Conservation (phyloP, 1,140 invertebrate species). For the Drosophila arawakana region DNA sequence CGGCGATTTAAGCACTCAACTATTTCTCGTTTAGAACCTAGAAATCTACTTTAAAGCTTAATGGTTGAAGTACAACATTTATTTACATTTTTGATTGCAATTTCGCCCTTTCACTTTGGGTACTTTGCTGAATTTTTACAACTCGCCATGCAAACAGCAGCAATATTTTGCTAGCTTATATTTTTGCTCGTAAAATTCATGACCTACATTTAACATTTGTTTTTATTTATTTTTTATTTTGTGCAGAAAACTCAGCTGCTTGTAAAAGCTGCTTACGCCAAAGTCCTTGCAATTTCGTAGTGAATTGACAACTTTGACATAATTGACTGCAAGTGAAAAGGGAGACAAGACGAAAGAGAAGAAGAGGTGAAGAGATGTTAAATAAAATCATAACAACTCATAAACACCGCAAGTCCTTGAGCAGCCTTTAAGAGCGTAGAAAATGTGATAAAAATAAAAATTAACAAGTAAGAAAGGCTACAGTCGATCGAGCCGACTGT, state of each 20-base stretch:
- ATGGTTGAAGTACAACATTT: neutral
- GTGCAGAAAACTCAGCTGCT: constrained; percentile 20
- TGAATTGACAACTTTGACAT: constrained; percentile 82
- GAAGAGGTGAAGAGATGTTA: constrained; percentile 23
- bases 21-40: too few relatives aligned
- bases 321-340: constrained; percentile 70
- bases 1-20: too few relatives aligned
- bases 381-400: constrained; percentile 74
- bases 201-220: constrained; percentile 74
- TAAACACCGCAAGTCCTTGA: constrained; percentile 76
- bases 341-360: constrained; percentile 5
- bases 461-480: too few relatives aligned
- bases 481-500: too few relatives aligned
- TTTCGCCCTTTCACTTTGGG: constrained; percentile 22
- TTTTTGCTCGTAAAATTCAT: constrained; percentile 57
- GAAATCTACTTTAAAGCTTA: neutral
- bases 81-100: constrained; percentile 31
- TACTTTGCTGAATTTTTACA: neutral
- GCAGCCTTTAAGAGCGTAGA: constrained; percentile 35
- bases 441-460: constrained; percentile 31
- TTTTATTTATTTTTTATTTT: constrained; percentile 50
- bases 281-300: constrained; percentile 61
- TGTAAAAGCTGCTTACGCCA: constrained; percentile 63
- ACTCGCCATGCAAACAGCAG: constrained; percentile 25
- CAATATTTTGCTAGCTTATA: constrained; percentile 7